Conservation (phyloP, 2,888 invertebrate species). For the Oligia strigilis region DNA sequence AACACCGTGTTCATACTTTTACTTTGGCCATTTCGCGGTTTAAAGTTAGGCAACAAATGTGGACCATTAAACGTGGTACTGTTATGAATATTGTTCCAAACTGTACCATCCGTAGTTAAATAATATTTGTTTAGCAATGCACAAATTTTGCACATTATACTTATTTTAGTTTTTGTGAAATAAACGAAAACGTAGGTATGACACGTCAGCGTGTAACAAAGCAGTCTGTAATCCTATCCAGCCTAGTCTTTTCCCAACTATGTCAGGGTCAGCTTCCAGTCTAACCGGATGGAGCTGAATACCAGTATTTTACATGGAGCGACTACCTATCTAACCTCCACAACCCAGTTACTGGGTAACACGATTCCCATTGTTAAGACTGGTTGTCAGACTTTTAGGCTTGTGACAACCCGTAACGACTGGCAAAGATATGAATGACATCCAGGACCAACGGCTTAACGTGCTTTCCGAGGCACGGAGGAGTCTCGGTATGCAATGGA, state of each 20-base stretch:
- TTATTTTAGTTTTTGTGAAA: background rate
- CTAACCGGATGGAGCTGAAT: background rate
- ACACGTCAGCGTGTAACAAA: background rate
- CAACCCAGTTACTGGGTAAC: background rate
- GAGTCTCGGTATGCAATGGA: background rate
- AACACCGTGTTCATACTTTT: slow-evolving; percentile 26
- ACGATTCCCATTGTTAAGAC: background rate
- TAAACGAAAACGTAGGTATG: background rate
- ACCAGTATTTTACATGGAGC: background rate
- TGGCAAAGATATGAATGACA: background rate
- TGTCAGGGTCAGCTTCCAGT: background rate
- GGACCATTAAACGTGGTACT: slow-evolving; percentile 12
- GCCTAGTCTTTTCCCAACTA: background rate
- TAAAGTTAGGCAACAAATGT: slow-evolving; percentile 43
- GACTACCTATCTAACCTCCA: background rate
- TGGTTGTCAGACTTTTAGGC: background rate
- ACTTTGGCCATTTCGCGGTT: slow-evolving; percentile 36
- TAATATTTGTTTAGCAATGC: slow-evolving; percentile 22
- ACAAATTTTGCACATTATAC: background rate
- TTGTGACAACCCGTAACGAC: background rate
- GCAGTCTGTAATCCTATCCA: background rate
- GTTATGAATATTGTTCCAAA: slow-evolving; percentile 37
- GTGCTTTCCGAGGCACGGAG: background rate
- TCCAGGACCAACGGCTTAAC: background rate
- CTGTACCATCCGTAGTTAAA: slow-evolving; percentile 15